Evolutionary conservation across 2,797 vertebrate species (phyloP).

Genomic region (Steatocranus sp.): DNA sequence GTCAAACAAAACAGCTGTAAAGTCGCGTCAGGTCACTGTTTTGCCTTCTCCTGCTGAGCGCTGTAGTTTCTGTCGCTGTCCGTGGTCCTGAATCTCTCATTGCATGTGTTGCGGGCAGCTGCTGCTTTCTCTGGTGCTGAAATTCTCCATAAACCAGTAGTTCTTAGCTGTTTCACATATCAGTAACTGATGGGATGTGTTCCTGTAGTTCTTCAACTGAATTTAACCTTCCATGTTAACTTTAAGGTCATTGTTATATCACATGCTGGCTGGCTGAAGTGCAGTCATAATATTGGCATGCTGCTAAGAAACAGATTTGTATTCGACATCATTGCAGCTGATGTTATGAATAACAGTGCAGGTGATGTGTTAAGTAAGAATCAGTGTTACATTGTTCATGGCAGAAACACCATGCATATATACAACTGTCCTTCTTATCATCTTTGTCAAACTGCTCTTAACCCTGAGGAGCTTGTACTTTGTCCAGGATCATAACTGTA

Average conservation of each 20-base stretch:
- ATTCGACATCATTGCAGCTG: background rate
- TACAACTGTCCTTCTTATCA: background rate
- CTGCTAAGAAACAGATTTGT: background rate
- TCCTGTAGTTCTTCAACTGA: background rate
- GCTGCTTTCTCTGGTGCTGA: background rate
- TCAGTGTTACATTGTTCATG: too few relatives aligned
- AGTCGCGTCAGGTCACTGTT: background rate
- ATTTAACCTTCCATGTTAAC: background rate
- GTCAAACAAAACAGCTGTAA: background rate
- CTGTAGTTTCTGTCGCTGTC: background rate
- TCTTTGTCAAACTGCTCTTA: background rate
- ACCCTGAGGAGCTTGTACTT: background rate
- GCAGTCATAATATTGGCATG: background rate
- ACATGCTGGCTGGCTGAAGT: background rate
- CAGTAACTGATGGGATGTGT: fast-evolving
- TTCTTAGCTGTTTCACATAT: background rate
- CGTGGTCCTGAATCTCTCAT: background rate
- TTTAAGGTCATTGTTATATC: background rate
- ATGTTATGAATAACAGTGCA: fast-evolving
- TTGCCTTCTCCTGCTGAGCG: background rate
- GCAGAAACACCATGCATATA: background rate
- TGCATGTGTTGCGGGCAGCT: fast-evolving
- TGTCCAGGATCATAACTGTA: background rate
- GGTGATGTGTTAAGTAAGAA: background rate
- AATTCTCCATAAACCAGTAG: background rate